Evolutionary conservation across 2,797 vertebrate genomes (phyloP).

Genomic region (Enteromius thamalakanensis): DNA sequence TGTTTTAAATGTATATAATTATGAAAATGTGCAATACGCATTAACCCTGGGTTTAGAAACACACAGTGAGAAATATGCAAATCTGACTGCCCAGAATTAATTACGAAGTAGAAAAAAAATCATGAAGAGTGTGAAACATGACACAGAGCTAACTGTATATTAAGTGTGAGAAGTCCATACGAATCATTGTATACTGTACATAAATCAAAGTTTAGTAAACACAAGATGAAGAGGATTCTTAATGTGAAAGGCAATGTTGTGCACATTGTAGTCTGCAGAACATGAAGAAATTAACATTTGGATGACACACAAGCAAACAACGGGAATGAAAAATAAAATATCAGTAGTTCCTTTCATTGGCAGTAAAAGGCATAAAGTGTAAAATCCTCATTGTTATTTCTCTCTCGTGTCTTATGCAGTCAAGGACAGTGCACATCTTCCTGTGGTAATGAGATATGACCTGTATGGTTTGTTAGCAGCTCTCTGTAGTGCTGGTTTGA

Average conservation of each 20-base stretch:
- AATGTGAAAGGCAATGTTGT: constrained; percentile 65
- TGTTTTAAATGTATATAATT: neutral
- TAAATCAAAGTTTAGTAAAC: neutral
- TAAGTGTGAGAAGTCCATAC: constrained; percentile 37
- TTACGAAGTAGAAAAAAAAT: neutral
- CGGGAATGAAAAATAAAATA: constrained; percentile 41
- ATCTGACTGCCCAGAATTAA: neutral
- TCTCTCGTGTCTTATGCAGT: constrained; percentile 56
- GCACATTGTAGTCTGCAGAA: constrained; percentile 49
- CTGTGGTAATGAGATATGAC: constrained; percentile 35
- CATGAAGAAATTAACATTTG: constrained; percentile 40
- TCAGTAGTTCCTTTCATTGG: constrained; percentile 33
- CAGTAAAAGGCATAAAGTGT: constrained; percentile 46
- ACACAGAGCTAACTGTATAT: neutral
- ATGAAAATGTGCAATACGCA: neutral
- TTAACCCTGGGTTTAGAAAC: neutral
- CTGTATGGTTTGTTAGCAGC: constrained; percentile 24
- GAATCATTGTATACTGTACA: constrained; percentile 55
- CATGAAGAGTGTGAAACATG: neutral
- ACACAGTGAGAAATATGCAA: neutral
- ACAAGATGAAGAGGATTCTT: constrained; percentile 55
- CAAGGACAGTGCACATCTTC: constrained; percentile 19
- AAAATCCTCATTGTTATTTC: constrained; percentile 51
- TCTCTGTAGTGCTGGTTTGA: neutral
- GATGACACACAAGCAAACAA: constrained; percentile 59